Percentiles rank a stretch among this genome's conserved stretches.
These are phyloP conservation scores for Heliconius hermathena DNA, from an alignment of 1,140 invertebrate genomes.

Conservation along the genomic window DNA sequence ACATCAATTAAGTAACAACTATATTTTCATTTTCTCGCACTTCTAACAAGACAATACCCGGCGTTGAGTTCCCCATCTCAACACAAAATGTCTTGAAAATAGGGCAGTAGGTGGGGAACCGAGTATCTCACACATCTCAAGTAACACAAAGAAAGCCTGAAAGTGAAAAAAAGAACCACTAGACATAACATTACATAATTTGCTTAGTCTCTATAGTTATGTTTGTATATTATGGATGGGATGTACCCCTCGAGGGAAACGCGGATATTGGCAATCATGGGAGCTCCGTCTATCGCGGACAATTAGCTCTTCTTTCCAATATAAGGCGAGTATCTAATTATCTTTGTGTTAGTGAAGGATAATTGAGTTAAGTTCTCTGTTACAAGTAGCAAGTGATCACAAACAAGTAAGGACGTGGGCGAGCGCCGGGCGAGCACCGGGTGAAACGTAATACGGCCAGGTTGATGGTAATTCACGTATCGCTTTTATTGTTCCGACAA, in stretches of 20 bases:
- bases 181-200: neutral
- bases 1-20: too few relatives aligned
- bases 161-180: neutral
- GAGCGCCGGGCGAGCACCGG: too few relatives aligned
- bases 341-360: conserved; percentile 6
- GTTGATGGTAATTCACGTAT: neutral
- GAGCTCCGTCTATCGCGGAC: conserved; percentile 1
- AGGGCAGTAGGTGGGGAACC: too few relatives aligned
- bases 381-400: neutral
- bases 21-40: too few relatives aligned
- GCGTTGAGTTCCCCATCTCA: too few relatives aligned
- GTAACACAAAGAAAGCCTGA: too few relatives aligned
- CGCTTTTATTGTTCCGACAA: neutral
- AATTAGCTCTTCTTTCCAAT: conserved; percentile 23
- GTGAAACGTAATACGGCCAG: neutral
- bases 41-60: too few relatives aligned
- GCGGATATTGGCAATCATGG: conserved; percentile 20
- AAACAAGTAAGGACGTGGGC: neutral
- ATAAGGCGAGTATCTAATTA: conserved; percentile 18
- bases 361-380: conserved; percentile 17
- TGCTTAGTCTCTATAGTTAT: neutral
- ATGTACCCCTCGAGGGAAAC: neutral
- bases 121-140: too few relatives aligned
- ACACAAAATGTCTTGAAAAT: too few relatives aligned
- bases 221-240: neutral